Evolutionary conservation across 2,113 vertebrate species (phyloP).

Genomic region (Callorhinus ursinus): DNA sequence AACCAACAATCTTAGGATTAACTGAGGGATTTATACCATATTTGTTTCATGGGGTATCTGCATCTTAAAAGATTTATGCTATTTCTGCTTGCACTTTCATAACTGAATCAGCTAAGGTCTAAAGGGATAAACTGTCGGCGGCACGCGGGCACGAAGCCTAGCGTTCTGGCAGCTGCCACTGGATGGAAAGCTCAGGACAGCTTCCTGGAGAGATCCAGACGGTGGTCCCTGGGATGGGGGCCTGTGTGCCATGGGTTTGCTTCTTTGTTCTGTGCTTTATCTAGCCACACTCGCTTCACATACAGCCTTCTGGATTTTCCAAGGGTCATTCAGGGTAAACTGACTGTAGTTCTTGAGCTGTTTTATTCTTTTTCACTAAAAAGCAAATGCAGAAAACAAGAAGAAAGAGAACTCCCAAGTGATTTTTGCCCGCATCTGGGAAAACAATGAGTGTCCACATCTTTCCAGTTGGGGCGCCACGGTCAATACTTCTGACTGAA

Average conservation of each 20-base stretch:
- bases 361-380: background rate
- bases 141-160: accelerated
- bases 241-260: background rate
- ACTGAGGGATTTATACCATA: background rate
- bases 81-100: background rate
- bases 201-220: accelerated
- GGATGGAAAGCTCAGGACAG: background rate
- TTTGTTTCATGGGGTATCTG: background rate
- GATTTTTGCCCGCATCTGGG: background rate
- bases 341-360: background rate
- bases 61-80: background rate
- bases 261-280: no score
- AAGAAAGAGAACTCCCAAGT: background rate
- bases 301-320: background rate
- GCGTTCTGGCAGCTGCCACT: no score
- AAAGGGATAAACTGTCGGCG: accelerated
- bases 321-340: background rate
- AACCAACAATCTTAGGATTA: background rate
- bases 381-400: background rate
- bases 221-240: accelerated
- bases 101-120: background rate
- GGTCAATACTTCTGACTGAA: accelerated
- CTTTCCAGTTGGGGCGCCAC: accelerated
- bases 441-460: accelerated
- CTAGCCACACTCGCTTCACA: background rate